These are phyloP conservation scores for Ctenoplectra terminalis DNA, from an alignment of 1,140 invertebrate genomes.

Conservation along the genomic window DNA sequence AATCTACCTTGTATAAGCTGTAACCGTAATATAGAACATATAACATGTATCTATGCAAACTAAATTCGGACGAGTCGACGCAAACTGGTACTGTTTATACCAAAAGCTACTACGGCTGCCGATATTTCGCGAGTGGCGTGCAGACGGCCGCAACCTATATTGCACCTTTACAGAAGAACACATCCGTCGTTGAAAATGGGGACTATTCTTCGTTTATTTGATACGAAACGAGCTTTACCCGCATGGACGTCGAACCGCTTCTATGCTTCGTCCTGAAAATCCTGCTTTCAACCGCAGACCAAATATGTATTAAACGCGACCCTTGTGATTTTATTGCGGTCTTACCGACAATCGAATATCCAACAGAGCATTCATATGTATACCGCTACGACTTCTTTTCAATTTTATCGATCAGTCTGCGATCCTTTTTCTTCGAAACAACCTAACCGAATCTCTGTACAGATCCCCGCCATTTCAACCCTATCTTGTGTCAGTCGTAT, in stretches of 20 bases:
- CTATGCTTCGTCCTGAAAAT: not conserved
- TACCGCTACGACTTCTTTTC: not conserved
- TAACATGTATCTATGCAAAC: not conserved
- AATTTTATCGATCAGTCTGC: not conserved
- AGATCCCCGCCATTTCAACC: no score
- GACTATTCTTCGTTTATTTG: slow-evolving; percentile 39
- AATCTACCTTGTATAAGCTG: slow-evolving; percentile 17
- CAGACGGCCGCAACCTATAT: not conserved
- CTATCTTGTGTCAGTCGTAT: not conserved
- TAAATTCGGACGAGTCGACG: not conserved
- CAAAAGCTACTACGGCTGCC: not conserved
- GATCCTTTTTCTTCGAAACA: not conserved
- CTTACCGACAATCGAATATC: slow-evolving; percentile 27
- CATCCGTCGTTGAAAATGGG: slow-evolving; percentile 8
- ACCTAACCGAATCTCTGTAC: not conserved
- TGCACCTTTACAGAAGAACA: not conserved
- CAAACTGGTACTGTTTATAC: slow-evolving; percentile 51
- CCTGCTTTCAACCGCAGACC: slow-evolving; percentile 22
- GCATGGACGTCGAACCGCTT: not conserved
- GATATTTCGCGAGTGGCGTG: not conserved
- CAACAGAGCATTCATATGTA: not conserved
- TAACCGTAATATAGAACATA: slow-evolving; percentile 24
- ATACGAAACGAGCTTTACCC: slow-evolving; percentile 35
- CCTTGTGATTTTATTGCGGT: slow-evolving; percentile 32
- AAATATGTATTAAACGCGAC: slow-evolving; percentile 22